These are phyloP conservation scores for Tridacna crocea DNA, from an alignment of 2,888 invertebrate genomes.

Conservation along the genomic window DNA sequence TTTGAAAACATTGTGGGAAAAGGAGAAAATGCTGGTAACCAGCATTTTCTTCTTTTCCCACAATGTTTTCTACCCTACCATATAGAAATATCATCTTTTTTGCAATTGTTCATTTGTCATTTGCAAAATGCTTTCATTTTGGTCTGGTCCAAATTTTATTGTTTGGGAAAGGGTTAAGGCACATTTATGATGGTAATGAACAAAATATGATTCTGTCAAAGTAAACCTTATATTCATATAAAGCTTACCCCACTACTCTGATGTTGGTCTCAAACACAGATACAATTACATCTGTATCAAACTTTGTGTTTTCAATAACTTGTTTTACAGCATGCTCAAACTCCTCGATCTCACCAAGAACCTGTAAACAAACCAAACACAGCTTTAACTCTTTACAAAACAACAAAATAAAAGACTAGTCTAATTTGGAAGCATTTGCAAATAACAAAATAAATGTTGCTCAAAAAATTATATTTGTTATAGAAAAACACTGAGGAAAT, in stretches of 20 bases:
- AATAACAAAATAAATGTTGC: too few relatives aligned
- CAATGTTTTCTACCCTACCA: not conserved
- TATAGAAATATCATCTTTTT: not conserved
- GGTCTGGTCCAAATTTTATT: not conserved
- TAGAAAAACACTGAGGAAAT: too few relatives aligned
- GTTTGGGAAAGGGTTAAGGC: not conserved
- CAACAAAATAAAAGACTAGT: too few relatives aligned
- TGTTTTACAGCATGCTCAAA: slow-evolving; percentile 96
- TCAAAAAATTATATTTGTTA: too few relatives aligned
- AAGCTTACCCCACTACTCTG: slow-evolving; percentile 94
- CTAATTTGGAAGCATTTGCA: too few relatives aligned
- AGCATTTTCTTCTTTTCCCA: not conserved
- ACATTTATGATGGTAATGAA: not conserved
- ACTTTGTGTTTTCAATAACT: slow-evolving; percentile 93
- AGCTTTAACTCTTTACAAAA: too few relatives aligned
- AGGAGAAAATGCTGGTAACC: too few relatives aligned
- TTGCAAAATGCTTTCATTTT: not conserved
- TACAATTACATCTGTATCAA: slow-evolving; percentile 97
- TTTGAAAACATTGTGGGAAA: too few relatives aligned
- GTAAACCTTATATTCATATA: not conserved
- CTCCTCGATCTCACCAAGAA: slow-evolving; percentile 96
- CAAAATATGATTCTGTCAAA: not conserved
- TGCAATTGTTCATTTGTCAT: not conserved
- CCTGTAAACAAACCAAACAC: slow-evolving; percentile 80
- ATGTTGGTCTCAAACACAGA: slow-evolving; percentile 99